Conservation (phyloP, 1,140 invertebrate genomes). For the Gonatopus flavifemur region DNA sequence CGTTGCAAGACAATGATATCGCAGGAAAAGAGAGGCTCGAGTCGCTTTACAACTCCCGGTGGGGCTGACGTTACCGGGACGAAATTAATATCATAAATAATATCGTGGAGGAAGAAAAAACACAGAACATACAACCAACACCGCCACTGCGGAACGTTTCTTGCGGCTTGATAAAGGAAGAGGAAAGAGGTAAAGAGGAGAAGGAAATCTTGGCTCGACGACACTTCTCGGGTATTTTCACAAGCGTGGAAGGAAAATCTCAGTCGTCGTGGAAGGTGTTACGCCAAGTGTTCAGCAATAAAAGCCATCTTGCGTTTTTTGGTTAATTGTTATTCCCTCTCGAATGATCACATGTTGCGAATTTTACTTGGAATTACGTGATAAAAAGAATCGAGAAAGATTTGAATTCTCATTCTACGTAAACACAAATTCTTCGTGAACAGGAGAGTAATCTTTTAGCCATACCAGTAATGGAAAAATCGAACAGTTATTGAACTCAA, state of each 20-base stretch:
- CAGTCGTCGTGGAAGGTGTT: constrained; percentile 5
- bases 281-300: too few relatives aligned
- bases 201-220: too few relatives aligned
- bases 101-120: constrained; percentile 48
- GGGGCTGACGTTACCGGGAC: constrained; percentile 41
- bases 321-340: too few relatives aligned
- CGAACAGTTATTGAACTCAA: too few relatives aligned
- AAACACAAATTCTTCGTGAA: too few relatives aligned
- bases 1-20: constrained; percentile 57
- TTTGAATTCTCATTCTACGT: too few relatives aligned
- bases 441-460: too few relatives aligned
- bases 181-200: neutral
- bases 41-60: constrained; percentile 55
- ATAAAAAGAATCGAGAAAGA: too few relatives aligned
- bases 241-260: constrained; percentile 4
- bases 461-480: too few relatives aligned
- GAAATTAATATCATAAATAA: constrained; percentile 62
- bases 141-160: constrained; percentile 35
- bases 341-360: too few relatives aligned
- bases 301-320: too few relatives aligned
- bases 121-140: constrained; percentile 32
- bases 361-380: too few relatives aligned
- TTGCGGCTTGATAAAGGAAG: constrained; percentile 29
- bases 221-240: neutral
- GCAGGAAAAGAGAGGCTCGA: constrained; percentile 38